A percentile compares a stretch with the other conserved stretches of the same genome.
phyloP scores from a whole-genome alignment of 2,113 vertebrate genomes.

The Theristicus caerulescens region DNA sequence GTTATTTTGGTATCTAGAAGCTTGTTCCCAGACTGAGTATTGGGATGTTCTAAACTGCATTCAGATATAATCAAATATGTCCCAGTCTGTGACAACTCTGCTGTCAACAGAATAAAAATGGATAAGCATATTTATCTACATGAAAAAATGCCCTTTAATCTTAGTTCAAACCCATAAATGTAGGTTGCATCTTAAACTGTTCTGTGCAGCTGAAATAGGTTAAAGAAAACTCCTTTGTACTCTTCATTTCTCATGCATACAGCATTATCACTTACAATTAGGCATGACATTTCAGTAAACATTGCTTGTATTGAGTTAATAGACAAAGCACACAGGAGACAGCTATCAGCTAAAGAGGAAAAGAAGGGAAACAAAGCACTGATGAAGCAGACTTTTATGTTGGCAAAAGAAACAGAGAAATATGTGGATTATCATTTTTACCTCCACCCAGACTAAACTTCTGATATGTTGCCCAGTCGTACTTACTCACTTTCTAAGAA shows the following conservation, averaged over 20 bases:
- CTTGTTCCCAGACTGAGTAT: neutral
- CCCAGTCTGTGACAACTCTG: neutral
- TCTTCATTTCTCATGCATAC: neutral
- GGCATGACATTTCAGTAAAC: slow-evolving; percentile 1
- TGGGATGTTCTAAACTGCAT: neutral
- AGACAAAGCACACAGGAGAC: slow-evolving; percentile 3
- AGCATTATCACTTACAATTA: neutral
- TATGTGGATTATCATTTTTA: neutral
- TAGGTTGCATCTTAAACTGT: neutral
- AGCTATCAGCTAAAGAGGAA: neutral
- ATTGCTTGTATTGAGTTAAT: neutral
- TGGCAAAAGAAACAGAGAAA: neutral
- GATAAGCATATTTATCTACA: neutral
- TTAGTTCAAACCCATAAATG: neutral
- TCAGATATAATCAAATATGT: neutral
- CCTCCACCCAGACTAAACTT: neutral
- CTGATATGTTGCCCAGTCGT: neutral
- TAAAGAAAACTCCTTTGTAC: neutral
- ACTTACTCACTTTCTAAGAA: neutral
- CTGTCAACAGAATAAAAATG: neutral
- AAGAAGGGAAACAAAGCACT: neutral
- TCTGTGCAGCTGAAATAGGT: neutral
- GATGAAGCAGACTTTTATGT: neutral
- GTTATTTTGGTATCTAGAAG: neutral
- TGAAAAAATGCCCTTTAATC: neutral